A percentile compares a stretch with the other conserved stretches of the same genome.
Conservation (phyloP, 2,888 invertebrate species). For the Caenorhabditis wallacei region DNA sequence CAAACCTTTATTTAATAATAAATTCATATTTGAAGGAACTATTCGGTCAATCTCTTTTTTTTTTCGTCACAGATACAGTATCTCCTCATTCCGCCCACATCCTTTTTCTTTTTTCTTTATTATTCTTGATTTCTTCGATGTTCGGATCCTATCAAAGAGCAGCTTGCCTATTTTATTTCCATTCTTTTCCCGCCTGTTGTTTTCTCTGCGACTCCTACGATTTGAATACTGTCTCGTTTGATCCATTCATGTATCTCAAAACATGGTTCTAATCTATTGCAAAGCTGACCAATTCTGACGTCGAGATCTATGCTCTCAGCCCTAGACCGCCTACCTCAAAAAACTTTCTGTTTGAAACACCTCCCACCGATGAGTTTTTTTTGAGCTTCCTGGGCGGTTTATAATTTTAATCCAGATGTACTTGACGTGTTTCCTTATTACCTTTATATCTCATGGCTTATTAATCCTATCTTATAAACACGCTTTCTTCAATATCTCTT, state of each 20-base stretch:
- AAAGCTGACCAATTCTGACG: conserved; percentile 61
- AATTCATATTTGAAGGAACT: conserved; percentile 1
- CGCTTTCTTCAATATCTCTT: neutral
- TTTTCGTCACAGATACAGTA: neutral
- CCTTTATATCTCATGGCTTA: conserved; percentile 16
- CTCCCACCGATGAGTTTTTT: neutral
- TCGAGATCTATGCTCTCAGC: conserved; percentile 54
- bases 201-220: conserved; percentile 22
- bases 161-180: conserved; percentile 17
- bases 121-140: conserved; percentile 19
- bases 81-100: neutral
- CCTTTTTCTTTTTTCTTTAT: conserved; percentile 6
- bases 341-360: conserved; percentile 24
- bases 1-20: neutral
- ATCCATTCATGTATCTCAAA: conserved; percentile 57
- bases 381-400: neutral
- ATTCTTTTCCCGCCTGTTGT: conserved; percentile 40
- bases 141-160: conserved; percentile 53
- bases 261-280: conserved; percentile 54
- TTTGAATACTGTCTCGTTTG: conserved; percentile 24
- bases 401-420: conserved; percentile 18
- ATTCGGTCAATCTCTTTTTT: conserved; percentile 23
- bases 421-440: conserved; percentile 38
- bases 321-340: conserved; percentile 29
- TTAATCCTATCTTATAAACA: conserved; percentile 25